phyloP scores from a whole-genome alignment of 2,797 vertebrate genomes.

The Argyrosomus regius region DNA sequence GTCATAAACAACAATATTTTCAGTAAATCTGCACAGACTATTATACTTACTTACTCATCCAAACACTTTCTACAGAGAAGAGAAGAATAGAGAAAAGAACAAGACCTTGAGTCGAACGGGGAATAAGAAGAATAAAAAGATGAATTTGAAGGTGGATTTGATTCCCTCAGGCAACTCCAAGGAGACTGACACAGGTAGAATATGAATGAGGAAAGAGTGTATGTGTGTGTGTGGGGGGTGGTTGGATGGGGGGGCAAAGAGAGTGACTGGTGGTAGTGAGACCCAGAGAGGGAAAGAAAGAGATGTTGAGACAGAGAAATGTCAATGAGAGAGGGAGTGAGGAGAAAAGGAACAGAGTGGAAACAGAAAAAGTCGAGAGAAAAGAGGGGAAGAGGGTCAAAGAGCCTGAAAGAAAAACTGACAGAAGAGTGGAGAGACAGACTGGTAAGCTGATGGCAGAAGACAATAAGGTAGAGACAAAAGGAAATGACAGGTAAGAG shows the following conservation, averaged over 20 bases:
- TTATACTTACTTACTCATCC: constrained; percentile 48
- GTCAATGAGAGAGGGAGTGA: constrained; percentile 48
- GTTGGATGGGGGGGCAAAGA: constrained; percentile 12
- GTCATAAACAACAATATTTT: constrained; percentile 40
- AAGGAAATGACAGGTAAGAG: constrained; percentile 70
- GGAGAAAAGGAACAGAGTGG: constrained; percentile 39
- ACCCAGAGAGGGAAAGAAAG: constrained; percentile 44
- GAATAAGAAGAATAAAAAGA: constrained; percentile 79
- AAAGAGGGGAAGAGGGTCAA: constrained; percentile 48
- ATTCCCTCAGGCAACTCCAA: constrained; percentile 82
- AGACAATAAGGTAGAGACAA: constrained; percentile 68
- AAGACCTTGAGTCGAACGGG: constrained; percentile 71
- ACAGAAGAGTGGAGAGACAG: constrained; percentile 45
- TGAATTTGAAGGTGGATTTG: constrained; percentile 82
- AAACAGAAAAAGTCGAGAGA: constrained; percentile 16
- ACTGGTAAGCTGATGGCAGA: constrained; percentile 64
- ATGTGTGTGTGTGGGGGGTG: constrained; percentile 16
- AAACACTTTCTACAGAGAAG: constrained; percentile 34
- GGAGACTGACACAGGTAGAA: constrained; percentile 81
- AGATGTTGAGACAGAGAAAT: constrained; percentile 48
- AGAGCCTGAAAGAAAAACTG: constrained; percentile 61
- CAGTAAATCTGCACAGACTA: constrained; percentile 25
- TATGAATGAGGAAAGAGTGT: constrained; percentile 76
- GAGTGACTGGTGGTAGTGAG: constrained; percentile 52
- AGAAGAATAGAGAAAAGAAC: constrained; percentile 59